Evolutionary conservation across 2,888 invertebrate species (phyloP), one percentile per base, ranked within the genome.

Genomic region (Pseudoips prasinana): DNA sequence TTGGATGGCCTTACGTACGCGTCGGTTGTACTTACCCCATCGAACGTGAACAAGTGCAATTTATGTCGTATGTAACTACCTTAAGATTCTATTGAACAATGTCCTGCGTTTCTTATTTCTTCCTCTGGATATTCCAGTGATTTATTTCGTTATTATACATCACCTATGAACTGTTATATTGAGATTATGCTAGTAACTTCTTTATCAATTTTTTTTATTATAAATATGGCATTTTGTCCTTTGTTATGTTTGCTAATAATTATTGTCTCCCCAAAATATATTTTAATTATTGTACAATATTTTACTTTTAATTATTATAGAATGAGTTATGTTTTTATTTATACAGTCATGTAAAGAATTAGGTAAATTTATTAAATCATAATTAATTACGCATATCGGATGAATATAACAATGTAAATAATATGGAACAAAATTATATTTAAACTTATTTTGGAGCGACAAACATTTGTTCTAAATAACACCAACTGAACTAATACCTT

Each of bases 211-310:
- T 60, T n/a, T 63, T 60, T 63, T 60, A 57, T 57, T 49, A 59
- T 55, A 52, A 46, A 47, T 52, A 52, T 56, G 54, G 53, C 63
- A 66, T 64, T 68, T 76, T 78, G 72, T 84, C 82, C 62, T 64
- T 84, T 86, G 85, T 85, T 88, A 86, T 79, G 84, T 86, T 87
- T 87, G 82, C 71, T 72, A 58, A n/a, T n/a, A n/a, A 68, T 73
- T 14, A 67, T 76, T 68, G 58, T 74, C 73, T 69, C 66, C 67
- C 68, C 60, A 52, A 74, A 66, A 74, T 77, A 75, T 76, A 72
- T 71, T 74, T 68, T 67, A 73, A 71, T 71, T 75, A 74, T 68
- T 74, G 73, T 77, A 77, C 65, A 70, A 73, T 80, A 70, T 75
- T 41, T 71, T 71, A 73, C 66, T 68, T 63, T 64, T 20, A 20